These are phyloP conservation scores for Eulemur rubriventer DNA, from an alignment of 2,797 vertebrate genomes.

Conservation along the genomic window DNA sequence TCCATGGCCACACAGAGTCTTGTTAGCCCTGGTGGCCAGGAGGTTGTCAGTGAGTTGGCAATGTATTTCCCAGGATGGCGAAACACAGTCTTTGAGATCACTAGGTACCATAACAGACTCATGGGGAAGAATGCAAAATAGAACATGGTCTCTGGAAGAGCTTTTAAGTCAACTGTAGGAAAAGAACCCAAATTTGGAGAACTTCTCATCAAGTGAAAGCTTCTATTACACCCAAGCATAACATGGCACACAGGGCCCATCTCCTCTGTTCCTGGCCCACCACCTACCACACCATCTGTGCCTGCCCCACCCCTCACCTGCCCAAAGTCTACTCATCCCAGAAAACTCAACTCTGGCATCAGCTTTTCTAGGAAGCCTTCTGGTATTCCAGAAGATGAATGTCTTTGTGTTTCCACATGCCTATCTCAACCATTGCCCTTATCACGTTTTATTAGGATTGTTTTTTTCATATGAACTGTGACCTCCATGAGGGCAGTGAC, in stretches of 20 bases:
- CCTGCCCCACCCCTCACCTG: too few species aligned
- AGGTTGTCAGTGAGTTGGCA: neutral
- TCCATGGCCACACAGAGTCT: neutral
- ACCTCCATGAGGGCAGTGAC: conserved; percentile 27
- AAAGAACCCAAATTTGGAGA: neutral
- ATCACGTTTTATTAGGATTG: conserved; percentile 22
- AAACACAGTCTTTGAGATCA: neutral
- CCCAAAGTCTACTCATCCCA: neutral
- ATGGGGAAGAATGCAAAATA: neutral
- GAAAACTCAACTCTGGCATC: neutral
- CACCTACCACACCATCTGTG: rapidly evolving
- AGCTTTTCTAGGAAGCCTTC: conserved; percentile 26
- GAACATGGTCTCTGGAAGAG: neutral
- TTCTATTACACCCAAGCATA: too few species aligned
- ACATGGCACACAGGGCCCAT: rapidly evolving
- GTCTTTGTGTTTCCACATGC: neutral
- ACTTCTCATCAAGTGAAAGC: neutral
- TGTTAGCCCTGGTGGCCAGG: too few species aligned
- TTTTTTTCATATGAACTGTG: conserved; percentile 45
- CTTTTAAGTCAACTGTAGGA: neutral
- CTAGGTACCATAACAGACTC: neutral
- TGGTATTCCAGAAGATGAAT: neutral
- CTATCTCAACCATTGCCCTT: neutral
- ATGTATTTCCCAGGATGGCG: neutral
- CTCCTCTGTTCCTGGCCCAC: neutral